phyloP scores from a whole-genome alignment of 2,888 invertebrate species.

The Drosophila algonquin region DNA sequence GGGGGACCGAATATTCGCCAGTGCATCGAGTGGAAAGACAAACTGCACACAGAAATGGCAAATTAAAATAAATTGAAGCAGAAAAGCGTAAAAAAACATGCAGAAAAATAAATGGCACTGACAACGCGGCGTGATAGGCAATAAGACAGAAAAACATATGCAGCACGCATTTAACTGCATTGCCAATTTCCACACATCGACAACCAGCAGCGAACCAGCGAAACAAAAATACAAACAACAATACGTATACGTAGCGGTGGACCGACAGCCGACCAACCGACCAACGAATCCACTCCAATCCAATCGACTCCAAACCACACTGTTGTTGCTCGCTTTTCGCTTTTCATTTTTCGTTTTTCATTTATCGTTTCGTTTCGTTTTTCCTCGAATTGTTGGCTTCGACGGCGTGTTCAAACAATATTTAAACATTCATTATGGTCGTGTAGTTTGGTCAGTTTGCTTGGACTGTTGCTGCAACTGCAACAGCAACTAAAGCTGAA shows the following conservation, averaged over 20 bases:
- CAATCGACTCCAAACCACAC: neutral
- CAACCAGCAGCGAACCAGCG: constrained; percentile 10
- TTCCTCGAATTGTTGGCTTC: constrained; percentile 45
- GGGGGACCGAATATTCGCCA: constrained; percentile 9
- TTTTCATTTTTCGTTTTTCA: neutral
- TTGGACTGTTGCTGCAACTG: constrained; percentile 11
- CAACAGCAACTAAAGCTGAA: constrained; percentile 16
- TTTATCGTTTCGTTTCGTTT: constrained; percentile 44
- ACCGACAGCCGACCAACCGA: neutral
- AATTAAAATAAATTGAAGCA: constrained; percentile 44
- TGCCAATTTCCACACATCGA: constrained; percentile 34
- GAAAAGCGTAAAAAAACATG: constrained; percentile 39
- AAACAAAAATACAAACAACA: constrained; percentile 12
- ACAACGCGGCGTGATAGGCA: constrained; percentile 7
- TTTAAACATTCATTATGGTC: constrained; percentile 66
- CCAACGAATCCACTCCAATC: constrained; percentile 9
- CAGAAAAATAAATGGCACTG: constrained; percentile 13
- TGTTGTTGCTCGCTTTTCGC: neutral
- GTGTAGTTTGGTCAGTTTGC: constrained; percentile 63
- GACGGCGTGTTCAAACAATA: constrained; percentile 51
- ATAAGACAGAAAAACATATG: constrained; percentile 26
- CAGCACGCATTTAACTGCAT: constrained; percentile 42
- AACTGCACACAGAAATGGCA: constrained; percentile 35
- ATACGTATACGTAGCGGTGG: constrained; percentile 30
- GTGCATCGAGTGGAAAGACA: constrained; percentile 41